phyloP scores from a whole-genome alignment of 2,888 invertebrate genomes.

The Xestia xanthographa region DNA sequence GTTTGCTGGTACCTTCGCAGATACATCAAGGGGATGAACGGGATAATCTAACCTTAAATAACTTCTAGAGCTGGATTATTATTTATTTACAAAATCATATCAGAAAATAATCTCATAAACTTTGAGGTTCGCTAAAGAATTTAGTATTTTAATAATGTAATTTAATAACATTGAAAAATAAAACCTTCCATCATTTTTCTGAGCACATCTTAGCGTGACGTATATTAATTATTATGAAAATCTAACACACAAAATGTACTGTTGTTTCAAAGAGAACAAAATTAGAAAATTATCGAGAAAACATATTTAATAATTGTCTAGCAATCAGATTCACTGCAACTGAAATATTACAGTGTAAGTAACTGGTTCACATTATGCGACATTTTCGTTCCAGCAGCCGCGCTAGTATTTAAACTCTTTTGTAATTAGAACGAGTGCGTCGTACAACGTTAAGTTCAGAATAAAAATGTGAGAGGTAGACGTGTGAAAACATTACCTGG shows the following conservation, averaged over 20 bases:
- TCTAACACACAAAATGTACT: slow-evolving; percentile 4
- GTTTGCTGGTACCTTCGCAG: slow-evolving; percentile 24
- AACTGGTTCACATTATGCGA: slow-evolving; percentile 9
- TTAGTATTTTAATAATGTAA: slow-evolving; percentile 12
- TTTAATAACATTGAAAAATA: slow-evolving; percentile 5
- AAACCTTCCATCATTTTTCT: not conserved
- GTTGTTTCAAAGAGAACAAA: not conserved
- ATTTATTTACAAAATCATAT: slow-evolving; percentile 4
- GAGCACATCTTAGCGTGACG: not conserved
- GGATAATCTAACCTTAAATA: slow-evolving; percentile 7
- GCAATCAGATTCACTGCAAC: slow-evolving; percentile 8
- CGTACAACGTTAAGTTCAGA: slow-evolving; percentile 51
- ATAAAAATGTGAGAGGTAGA: slow-evolving; percentile 50
- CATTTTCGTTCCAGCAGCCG: slow-evolving; percentile 29
- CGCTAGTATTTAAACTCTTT: slow-evolving; percentile 55
- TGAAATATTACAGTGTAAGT: not conserved
- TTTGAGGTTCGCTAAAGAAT: not conserved
- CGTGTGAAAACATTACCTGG: slow-evolving; percentile 56
- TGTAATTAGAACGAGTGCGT: slow-evolving; percentile 58
- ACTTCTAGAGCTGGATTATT: slow-evolving; percentile 7
- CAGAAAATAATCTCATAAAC: slow-evolving; percentile 3
- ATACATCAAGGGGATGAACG: slow-evolving; percentile 38
- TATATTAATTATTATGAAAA: slow-evolving; percentile 5
- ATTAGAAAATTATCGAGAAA: slow-evolving; percentile 2
- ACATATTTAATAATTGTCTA: not conserved